phyloP scores from a whole-genome alignment of 1,140 invertebrate species.

The Luehdorfia chinensis region DNA sequence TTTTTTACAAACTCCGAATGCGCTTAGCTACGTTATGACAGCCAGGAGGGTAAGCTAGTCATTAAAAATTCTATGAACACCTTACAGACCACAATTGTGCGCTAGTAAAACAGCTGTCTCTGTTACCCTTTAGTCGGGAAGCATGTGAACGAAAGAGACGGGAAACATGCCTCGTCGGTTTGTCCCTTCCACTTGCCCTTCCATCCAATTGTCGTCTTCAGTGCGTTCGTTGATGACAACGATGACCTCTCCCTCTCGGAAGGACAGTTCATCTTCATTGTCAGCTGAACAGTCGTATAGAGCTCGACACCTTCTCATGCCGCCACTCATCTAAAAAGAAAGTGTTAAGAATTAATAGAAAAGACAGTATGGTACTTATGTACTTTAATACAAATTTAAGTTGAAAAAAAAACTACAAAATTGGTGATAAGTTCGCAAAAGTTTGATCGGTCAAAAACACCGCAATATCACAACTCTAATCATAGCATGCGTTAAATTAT shows the following conservation, averaged over 20 bases:
- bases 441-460: too few species aligned
- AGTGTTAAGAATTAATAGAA: too few species aligned
- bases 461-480: too few species aligned
- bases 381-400: too few species aligned
- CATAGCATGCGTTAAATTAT: too few species aligned
- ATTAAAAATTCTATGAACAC: slow-evolving; percentile 27
- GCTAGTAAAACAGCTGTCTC: slow-evolving; percentile 19
- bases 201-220: slow-evolving; percentile 99
- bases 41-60: slow-evolving; percentile 1
- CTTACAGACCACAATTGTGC: slow-evolving; percentile 24
- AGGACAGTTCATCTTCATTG: slow-evolving; percentile 97
- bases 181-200: slow-evolving; percentile 92
- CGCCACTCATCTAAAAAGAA: slow-evolving; percentile 78
- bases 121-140: slow-evolving; percentile 81
- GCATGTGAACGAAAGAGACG: slow-evolving; percentile 94
- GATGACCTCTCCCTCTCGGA: slow-evolving; percentile 96
- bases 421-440: too few species aligned
- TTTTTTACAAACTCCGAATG: too few species aligned
- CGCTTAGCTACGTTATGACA: slow-evolving; percentile 8
- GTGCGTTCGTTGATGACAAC: slow-evolving; percentile 95
- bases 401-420: too few species aligned
- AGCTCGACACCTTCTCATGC: slow-evolving; percentile 89
- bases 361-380: too few species aligned
- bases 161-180: slow-evolving; percentile 94
- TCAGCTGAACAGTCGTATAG: slow-evolving; percentile 97